Base-by-base conservation (phyloP, 1,140 invertebrate species). In the Aphaenogaster ashmeadi region DNA sequence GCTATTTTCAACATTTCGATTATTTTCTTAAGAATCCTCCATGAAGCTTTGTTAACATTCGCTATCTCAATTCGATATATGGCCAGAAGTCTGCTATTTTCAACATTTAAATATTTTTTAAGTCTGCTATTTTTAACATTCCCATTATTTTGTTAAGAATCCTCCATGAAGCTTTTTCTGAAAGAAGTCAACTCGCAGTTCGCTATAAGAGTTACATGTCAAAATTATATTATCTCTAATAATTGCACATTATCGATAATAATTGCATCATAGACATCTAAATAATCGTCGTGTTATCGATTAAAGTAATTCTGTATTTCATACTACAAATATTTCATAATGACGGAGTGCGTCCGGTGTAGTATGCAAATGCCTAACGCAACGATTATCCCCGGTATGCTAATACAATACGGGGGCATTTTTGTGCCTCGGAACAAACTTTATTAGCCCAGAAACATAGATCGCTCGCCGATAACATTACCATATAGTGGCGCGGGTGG, bases 381-480 rank as follows among this genome's bases (percentile, higher is more conserved):
- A 13, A 44, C 38, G 21, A 81, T 81, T 81, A 71, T 71, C 38
- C 8, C 50, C 21, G 21, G 21, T 81, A 81, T 81, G 64, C 78
- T 69, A 81, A 81, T 81, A 15, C 8, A n/a, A 81, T 38, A n/a
- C 50, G 66, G 38, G 38, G 15, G 21, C 15, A 81, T 71, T 81
- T 81, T 62, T 83, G 21, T 83, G 36, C 9, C 27, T 44, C 13
- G 54, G 13, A 47, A 44, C 54, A 74, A 71, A 71, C 21, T 81
- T 58, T 44, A 47, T 69, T 56, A 81, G 50, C 15, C 21, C 54
- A 27, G 52, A 72, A 83, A 83, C 33, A 83, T 11, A 83, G 67
- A 72, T 72, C 27, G 54, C 6, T n/a, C 11, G 27, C 21, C 38
- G 79, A 84, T 84, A 84, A 13, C 41, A 83, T 60, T 83, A 74